Evolutionary conservation across 23 tunicate genomes (phyloP).

Genomic region (Halocynthia aurantium): DNA sequence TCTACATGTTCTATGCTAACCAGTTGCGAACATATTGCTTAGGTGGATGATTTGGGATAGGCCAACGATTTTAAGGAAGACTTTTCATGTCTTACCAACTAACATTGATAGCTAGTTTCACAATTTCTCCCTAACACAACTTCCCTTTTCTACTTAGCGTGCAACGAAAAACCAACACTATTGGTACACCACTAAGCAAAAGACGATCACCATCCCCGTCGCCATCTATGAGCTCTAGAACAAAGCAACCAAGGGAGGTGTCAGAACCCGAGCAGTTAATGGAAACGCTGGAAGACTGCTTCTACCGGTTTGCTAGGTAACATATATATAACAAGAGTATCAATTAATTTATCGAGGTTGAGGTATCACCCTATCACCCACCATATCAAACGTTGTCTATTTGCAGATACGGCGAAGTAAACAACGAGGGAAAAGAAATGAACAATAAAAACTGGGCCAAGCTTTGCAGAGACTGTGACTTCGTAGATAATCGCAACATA

Average conservation of each 20-base stretch:
- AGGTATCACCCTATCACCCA: background rate
- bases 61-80: background rate
- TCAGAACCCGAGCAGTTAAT: constrained; percentile 52
- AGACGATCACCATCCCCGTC: constrained; percentile 19
- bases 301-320: constrained; percentile 61
- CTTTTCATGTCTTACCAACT: background rate
- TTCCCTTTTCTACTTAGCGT: background rate
- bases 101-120: background rate
- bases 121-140: background rate
- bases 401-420: constrained; percentile 61
- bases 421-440: constrained; percentile 64
- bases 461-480: constrained; percentile 73
- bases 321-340: too few relatives aligned
- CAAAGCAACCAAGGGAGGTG: background rate
- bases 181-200: background rate
- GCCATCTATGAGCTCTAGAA: background rate
- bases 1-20: too few relatives aligned
- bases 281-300: constrained; percentile 60
- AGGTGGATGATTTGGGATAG: too few relatives aligned
- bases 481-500: constrained; percentile 49
- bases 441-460: constrained; percentile 84
- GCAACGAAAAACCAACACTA: background rate
- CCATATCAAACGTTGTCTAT: too few relatives aligned
- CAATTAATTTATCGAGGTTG: too few relatives aligned
- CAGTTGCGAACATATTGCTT: too few relatives aligned